Conservation (phyloP, 2,113 vertebrate genomes). For the Grammatotria lemairii region DNA sequence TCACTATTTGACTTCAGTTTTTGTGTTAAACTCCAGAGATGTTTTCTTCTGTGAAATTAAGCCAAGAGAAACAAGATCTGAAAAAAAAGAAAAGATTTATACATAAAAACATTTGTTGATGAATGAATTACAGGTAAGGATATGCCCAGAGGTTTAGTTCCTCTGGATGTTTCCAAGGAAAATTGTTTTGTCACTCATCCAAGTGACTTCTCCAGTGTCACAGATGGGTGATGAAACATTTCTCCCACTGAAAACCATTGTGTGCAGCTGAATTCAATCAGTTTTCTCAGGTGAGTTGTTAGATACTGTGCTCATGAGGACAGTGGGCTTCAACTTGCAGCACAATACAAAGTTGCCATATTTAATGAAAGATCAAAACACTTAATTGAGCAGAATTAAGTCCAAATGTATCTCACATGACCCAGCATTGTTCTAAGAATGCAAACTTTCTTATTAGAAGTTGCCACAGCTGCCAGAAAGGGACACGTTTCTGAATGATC, state of each 20-base stretch:
- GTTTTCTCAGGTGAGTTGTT: fast-evolving
- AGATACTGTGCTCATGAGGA: neutral
- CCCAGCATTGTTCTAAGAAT: neutral
- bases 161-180: neutral
- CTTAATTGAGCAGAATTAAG: neutral
- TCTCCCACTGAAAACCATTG: neutral
- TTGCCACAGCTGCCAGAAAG: fast-evolving
- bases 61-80: neutral
- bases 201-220: neutral
- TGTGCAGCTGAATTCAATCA: neutral
- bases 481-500: fast-evolving
- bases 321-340: neutral
- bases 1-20: neutral
- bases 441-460: neutral
- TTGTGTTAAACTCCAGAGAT: neutral
- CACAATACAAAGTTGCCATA: neutral
- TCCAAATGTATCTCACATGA: neutral
- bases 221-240: neutral
- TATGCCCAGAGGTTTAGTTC: fast-evolving
- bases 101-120: neutral
- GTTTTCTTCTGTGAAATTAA: neutral
- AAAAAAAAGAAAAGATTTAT: neutral
- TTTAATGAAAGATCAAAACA: neutral
- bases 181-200: neutral
- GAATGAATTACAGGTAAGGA: neutral